phyloP scores from a whole-genome alignment of 2,888 invertebrate genomes.

The Microplitis deprimator region DNA sequence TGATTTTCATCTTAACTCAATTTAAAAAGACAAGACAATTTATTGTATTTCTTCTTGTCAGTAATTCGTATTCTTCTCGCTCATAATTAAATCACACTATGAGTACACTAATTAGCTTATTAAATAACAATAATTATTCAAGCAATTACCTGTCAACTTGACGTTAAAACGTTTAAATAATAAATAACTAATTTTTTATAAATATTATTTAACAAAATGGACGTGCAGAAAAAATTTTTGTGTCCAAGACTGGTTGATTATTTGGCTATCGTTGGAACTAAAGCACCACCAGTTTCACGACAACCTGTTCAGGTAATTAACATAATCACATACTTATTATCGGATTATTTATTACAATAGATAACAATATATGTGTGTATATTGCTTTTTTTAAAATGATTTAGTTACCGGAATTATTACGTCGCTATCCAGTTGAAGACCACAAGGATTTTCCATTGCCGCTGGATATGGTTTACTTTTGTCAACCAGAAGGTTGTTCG shows the following conservation, averaged over 20 bases:
- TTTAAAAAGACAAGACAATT: neutral
- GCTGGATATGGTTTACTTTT: slow-evolving; percentile 98
- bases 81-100: neutral
- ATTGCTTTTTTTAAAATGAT: neutral
- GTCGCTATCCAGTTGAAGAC: slow-evolving; percentile 95
- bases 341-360: neutral
- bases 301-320: slow-evolving; percentile 83
- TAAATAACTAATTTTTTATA: neutral
- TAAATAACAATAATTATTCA: neutral
- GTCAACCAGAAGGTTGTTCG: slow-evolving; percentile 98
- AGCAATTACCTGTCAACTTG: neutral
- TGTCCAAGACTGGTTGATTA: slow-evolving; percentile 95
- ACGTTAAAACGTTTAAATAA: neutral
- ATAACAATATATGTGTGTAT: neutral
- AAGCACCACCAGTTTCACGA: slow-evolving; percentile 81
- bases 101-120: neutral
- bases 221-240: slow-evolving; percentile 84
- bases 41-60: neutral
- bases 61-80: neutral
- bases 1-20: neutral
- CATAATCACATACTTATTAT: neutral
- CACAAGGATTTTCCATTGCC: slow-evolving; percentile 98
- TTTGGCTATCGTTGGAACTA: slow-evolving; percentile 95
- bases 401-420: slow-evolving; percentile 92
- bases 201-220: slow-evolving; percentile 62